Evolutionary conservation across 64 coral and sea anemone genomes (phyloP).

Genomic region (Pachyseris speciosa): DNA sequence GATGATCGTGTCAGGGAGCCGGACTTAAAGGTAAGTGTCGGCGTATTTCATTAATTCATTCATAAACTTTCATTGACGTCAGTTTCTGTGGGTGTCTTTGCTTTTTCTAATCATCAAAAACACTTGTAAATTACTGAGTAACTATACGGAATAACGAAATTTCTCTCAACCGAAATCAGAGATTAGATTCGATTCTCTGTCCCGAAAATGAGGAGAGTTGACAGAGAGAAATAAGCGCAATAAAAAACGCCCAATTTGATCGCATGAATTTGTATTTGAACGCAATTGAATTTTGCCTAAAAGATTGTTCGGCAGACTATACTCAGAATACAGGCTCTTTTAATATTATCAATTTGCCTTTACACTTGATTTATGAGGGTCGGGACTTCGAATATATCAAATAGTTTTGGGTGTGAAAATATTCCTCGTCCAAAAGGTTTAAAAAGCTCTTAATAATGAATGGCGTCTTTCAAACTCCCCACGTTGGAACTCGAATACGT

Average conservation of each 20-base stretch:
- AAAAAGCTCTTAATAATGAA: too few relatives aligned
- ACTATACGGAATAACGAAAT: neutral
- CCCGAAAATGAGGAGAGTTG: neutral
- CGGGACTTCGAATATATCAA: too few relatives aligned
- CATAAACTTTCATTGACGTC: neutral
- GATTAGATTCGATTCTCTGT: neutral
- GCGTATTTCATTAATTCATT: neutral
- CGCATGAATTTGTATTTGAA: too few relatives aligned
- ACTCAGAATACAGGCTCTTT: too few relatives aligned
- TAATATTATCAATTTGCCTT: too few relatives aligned
- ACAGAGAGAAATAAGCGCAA: neutral
- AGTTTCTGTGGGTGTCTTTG: neutral
- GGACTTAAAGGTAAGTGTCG: neutral
- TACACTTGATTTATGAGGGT: too few relatives aligned
- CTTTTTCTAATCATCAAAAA: neutral
- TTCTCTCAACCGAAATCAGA: neutral
- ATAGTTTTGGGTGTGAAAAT: too few relatives aligned
- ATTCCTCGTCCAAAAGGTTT: too few relatives aligned
- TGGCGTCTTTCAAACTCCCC: too few relatives aligned
- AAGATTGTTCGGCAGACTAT: too few relatives aligned
- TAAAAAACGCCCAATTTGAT: neutral
- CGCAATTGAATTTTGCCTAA: too few relatives aligned
- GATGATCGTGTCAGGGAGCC: neutral
- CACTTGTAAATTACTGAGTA: neutral
- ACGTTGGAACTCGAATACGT: too few relatives aligned